phyloP scores from a whole-genome alignment of 2,113 vertebrate species.

The Notiomystis cincta region DNA sequence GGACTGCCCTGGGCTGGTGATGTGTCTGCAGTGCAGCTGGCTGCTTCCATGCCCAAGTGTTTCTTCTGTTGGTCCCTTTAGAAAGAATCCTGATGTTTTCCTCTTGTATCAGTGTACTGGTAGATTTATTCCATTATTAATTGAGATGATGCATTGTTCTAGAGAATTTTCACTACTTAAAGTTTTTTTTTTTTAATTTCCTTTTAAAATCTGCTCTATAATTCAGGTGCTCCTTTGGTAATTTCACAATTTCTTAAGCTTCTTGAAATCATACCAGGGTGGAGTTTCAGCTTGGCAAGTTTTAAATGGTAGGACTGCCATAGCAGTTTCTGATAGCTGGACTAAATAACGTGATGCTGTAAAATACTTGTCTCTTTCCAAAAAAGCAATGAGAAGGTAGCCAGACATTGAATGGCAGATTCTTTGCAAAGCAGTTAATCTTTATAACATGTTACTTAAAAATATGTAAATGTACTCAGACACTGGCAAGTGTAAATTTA shows the following conservation, averaged over 20 bases:
- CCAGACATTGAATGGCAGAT: background rate
- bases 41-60: background rate
- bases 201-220: background rate
- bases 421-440: background rate
- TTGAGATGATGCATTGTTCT: background rate
- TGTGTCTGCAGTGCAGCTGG: background rate
- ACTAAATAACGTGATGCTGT: background rate
- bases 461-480: background rate
- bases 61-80: background rate
- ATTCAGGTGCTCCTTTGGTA: background rate
- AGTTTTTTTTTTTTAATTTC: background rate
- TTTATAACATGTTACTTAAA: background rate
- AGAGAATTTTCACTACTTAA: background rate
- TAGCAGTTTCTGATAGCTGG: background rate
- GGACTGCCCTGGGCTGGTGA: background rate
- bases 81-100: background rate
- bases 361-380: constrained; percentile 6
- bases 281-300: background rate
- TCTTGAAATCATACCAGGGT: background rate
- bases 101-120: background rate
- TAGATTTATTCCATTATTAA: background rate
- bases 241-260: background rate
- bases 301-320: background rate
- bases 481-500: background rate
- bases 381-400: background rate